A percentile compares a stretch with the other conserved stretches of the same genome.
Conservation (phyloP, 1,140 invertebrate species). For the Drosophila murphyi region DNA sequence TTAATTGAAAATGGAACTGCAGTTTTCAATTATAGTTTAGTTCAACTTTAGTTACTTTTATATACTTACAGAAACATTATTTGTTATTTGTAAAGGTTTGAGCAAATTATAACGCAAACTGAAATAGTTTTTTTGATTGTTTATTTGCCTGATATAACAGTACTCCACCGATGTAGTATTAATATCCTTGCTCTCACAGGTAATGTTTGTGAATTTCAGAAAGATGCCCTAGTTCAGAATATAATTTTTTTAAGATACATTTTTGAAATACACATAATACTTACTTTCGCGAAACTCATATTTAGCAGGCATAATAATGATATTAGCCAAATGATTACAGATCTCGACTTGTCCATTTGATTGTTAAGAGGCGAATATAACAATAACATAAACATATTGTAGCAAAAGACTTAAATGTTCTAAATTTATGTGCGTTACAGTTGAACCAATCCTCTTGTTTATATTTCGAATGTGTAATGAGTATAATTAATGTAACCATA, state of each 20-base stretch:
- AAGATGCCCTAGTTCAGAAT: slow-evolving; percentile 7
- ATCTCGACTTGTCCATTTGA: slow-evolving; percentile 7
- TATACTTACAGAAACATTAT: slow-evolving; percentile 40
- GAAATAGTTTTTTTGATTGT: slow-evolving; percentile 16
- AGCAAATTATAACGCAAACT: slow-evolving; percentile 23
- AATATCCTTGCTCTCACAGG: slow-evolving; percentile 37
- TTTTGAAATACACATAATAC: neutral
- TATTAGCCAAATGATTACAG: neutral
- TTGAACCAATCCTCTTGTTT: too few species aligned
- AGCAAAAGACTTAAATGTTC: neutral
- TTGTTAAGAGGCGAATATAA: neutral
- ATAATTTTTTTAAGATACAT: neutral
- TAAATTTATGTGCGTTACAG: too few species aligned
- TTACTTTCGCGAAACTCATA: neutral
- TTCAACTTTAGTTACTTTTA: neutral
- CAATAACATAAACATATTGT: neutral
- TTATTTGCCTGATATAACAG: slow-evolving; percentile 20
- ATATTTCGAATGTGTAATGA: too few species aligned
- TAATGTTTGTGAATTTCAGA: slow-evolving; percentile 41
- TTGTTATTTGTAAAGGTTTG: neutral
- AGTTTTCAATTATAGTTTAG: neutral
- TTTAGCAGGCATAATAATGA: neutral
- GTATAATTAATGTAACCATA: too few species aligned
- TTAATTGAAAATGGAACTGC: slow-evolving; percentile 3
- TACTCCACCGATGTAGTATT: slow-evolving; percentile 15